Evolutionary conservation across 2,113 vertebrate species (phyloP).

Genomic region (Nyctereutes procyonoides): DNA sequence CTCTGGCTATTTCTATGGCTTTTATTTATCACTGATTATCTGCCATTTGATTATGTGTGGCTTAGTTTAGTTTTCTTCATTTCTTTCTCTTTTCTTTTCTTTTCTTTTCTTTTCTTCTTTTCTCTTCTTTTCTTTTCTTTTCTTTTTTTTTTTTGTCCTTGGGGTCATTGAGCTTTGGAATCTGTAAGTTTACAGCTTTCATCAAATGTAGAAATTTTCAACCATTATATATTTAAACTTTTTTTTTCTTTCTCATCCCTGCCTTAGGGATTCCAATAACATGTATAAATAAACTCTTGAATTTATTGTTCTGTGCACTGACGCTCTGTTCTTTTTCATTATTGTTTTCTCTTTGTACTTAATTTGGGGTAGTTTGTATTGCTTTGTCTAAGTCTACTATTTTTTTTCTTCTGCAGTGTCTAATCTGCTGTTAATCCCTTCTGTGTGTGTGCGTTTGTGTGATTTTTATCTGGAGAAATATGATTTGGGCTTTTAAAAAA

Average conservation of each 20-base stretch:
- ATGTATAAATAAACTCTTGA: neutral
- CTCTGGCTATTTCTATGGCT: neutral
- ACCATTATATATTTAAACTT: neutral
- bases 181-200: constrained; percentile 14
- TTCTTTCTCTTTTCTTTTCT: neutral
- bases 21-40: constrained; percentile 28
- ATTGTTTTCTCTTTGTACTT: neutral
- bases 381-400: neutral
- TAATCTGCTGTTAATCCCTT: neutral
- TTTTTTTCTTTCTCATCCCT: neutral
- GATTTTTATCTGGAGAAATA: neutral
- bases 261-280: neutral
- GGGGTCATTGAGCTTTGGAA: neutral
- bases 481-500: constrained; percentile 2
- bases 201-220: neutral
- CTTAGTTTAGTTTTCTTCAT: neutral
- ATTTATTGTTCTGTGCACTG: neutral
- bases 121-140: no score
- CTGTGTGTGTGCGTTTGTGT: neutral
- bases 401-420: neutral
- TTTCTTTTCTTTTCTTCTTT: no score
- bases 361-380: constrained; percentile 16
- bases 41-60: neutral
- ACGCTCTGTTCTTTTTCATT: neutral
- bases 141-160: neutral